Conservation (phyloP, 2,888 invertebrate genomes). For the Brachypalpus laphriformis region DNA sequence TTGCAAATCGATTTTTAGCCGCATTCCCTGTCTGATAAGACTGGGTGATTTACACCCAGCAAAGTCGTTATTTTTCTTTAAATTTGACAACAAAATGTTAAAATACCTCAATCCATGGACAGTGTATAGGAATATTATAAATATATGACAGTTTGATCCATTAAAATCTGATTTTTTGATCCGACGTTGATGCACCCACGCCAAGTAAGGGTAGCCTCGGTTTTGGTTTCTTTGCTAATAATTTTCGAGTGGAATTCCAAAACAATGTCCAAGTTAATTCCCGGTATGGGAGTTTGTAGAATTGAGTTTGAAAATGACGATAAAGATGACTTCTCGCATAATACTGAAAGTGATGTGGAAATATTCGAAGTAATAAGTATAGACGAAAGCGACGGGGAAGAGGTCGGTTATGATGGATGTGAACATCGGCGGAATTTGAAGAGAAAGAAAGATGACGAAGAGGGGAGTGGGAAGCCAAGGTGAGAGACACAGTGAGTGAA, state of each 20-base stretch:
- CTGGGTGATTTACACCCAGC: constrained; percentile 7
- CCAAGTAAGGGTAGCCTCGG: neutral
- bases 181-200: constrained; percentile 14
- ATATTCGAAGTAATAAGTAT: neutral
- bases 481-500: neutral
- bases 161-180: neutral
- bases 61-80: neutral
- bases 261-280: constrained; percentile 11
- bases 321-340: constrained; percentile 2
- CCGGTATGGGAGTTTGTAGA: constrained; percentile 4
- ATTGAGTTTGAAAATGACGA: constrained; percentile 2
- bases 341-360: constrained; percentile 1
- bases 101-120: neutral
- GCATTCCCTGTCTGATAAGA: neutral
- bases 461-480: neutral
- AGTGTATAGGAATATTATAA: neutral
- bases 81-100: neutral
- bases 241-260: neutral
- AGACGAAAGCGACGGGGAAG: neutral
- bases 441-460: neutral
- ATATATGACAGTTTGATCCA: neutral
- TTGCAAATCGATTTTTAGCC: neutral
- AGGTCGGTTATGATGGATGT: neutral
- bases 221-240: neutral
- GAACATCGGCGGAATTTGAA: neutral